Percentiles rank a stretch among this genome's conserved stretches.
Conservation (phyloP, 2,113 vertebrate genomes). For the Larimichthys polyactis region DNA sequence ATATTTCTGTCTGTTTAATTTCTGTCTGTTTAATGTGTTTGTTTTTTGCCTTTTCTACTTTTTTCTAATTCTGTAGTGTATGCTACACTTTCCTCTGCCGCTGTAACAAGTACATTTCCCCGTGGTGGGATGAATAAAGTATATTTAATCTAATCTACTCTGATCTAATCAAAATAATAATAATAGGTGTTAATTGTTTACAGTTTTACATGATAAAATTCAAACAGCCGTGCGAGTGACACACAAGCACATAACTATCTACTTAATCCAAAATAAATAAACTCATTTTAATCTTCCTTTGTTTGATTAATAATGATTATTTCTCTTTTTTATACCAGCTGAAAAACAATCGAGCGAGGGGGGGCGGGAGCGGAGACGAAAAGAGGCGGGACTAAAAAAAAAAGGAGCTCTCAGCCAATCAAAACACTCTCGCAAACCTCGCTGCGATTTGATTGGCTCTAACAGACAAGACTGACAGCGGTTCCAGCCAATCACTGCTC, state of each 20-base stretch:
- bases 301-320: not conserved
- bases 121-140: too few species aligned
- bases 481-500: constrained; percentile 67
- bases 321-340: not conserved
- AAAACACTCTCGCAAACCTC: constrained; percentile 63
- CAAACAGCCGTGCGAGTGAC: not conserved
- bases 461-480: constrained; percentile 53
- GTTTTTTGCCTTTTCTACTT: too few species aligned
- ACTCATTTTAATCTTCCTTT: too few species aligned
- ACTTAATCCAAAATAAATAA: not conserved
- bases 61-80: too few species aligned
- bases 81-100: too few species aligned
- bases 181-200: too few species aligned
- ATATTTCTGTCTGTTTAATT: too few species aligned
- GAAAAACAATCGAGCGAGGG: constrained; percentile 7
- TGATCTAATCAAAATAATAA: too few species aligned
- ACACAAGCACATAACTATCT: not conserved
- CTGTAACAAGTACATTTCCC: too few species aligned
- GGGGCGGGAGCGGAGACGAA: not conserved
- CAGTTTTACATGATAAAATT: not conserved
- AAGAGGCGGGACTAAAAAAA: not conserved
- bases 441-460: constrained; percentile 83
- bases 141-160: too few species aligned
- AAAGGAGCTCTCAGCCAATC: constrained; percentile 83
- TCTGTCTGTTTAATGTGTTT: too few species aligned